Conservation (phyloP, 1,140 invertebrate species). For the Brachionus paranguensis region DNA sequence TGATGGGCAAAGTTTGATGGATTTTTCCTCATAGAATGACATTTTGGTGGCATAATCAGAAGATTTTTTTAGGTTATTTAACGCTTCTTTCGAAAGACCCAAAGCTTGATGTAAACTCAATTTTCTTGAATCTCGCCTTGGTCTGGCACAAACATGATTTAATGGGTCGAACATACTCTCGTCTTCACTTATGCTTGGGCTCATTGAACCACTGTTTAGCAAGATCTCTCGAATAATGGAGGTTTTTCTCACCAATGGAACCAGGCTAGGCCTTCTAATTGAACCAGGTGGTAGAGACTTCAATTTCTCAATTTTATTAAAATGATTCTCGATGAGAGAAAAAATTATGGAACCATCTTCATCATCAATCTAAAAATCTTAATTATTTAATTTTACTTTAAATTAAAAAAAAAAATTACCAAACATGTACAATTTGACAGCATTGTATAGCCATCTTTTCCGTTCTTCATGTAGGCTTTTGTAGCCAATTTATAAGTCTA, state of each 20-base stretch:
- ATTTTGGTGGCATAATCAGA: neutral
- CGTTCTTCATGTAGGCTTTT: conserved; percentile 22
- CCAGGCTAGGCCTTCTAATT: neutral
- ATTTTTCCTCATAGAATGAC: conserved; percentile 1
- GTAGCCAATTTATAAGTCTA: conserved; percentile 34
- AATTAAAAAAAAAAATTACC: neutral
- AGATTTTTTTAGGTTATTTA: neutral
- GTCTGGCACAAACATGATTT: neutral
- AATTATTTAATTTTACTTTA: neutral
- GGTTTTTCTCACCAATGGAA: neutral
- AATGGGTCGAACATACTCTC: neutral
- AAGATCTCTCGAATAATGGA: neutral
- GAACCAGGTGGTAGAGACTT: neutral
- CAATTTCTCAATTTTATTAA: neutral
- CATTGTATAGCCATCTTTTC: conserved; percentile 35
- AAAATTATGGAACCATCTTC: conserved; percentile 9
- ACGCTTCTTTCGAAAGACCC: neutral
- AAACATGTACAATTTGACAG: neutral
- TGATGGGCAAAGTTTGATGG: neutral
- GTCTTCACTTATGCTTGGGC: neutral
- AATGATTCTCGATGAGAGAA: conserved; percentile 7
- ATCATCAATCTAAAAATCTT: neutral
- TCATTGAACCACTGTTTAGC: neutral
- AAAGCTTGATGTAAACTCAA: neutral
- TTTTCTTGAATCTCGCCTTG: conserved; percentile 20